Evolutionary conservation across 2,113 vertebrate species (phyloP).

Genomic region (Scomber scombrus): DNA sequence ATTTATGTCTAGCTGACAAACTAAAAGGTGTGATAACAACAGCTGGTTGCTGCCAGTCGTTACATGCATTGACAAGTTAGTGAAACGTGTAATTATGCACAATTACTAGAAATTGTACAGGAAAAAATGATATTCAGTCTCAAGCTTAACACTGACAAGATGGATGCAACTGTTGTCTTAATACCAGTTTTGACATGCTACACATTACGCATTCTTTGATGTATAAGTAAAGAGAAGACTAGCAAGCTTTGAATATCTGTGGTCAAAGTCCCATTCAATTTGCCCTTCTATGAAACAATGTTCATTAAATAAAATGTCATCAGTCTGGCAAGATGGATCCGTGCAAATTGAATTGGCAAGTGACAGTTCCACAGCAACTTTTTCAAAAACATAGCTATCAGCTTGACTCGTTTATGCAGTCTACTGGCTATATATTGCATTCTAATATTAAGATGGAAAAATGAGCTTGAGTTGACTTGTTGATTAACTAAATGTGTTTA

Average conservation of each 20-base stretch:
- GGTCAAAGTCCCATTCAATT: not conserved
- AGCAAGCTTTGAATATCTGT: not conserved
- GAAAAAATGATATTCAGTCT: not conserved
- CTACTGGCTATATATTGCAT: not conserved
- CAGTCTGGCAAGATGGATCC: not conserved
- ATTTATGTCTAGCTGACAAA: no score
- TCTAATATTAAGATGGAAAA: not conserved
- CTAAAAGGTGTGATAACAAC: no score
- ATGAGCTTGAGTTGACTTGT: not conserved
- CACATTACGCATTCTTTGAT: no score
- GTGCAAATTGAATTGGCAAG: not conserved
- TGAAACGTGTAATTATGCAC: not conserved
- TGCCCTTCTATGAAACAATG: no score
- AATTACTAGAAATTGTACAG: not conserved
- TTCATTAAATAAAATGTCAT: not conserved
- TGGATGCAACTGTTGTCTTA: no score
- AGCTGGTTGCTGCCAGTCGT: not conserved
- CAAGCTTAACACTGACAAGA: no score
- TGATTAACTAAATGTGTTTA: not conserved
- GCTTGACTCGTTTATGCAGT: not conserved
- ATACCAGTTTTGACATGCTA: no score
- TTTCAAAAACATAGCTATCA: no score
- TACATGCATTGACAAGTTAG: not conserved
- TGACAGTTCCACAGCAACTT: not conserved
- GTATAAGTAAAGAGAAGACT: not conserved